phyloP scores from a whole-genome alignment of 2,888 invertebrate genomes.

The Pecten maximus region DNA sequence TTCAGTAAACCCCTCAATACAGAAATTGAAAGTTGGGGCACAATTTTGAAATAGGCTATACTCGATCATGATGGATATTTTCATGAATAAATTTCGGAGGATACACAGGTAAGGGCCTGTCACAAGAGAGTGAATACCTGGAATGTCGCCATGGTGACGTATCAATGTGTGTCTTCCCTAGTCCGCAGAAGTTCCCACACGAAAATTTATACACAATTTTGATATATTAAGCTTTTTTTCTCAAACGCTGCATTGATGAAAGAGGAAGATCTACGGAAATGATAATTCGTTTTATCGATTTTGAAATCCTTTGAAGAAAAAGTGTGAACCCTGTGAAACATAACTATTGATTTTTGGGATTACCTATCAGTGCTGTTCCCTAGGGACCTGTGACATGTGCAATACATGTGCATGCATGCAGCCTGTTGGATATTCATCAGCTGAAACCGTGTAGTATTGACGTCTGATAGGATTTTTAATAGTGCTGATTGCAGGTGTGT shows the following conservation, averaged over 20 bases:
- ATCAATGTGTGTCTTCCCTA: background rate
- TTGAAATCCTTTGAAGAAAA: conserved; percentile 20
- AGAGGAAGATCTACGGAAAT: conserved; percentile 9
- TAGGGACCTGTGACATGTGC: background rate
- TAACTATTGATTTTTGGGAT: background rate
- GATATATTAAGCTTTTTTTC: background rate
- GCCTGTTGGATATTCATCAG: background rate
- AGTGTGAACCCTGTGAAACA: background rate
- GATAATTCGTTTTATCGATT: conserved; percentile 2
- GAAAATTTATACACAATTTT: background rate
- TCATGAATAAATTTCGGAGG: conserved; percentile 17
- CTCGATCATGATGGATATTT: background rate
- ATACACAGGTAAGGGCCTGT: conserved; percentile 25
- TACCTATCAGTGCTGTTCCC: background rate
- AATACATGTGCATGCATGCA: background rate
- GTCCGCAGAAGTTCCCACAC: background rate
- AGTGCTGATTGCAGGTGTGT: conserved; percentile 20
- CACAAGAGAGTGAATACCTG: conserved; percentile 25
- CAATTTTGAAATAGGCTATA: conserved; percentile 30
- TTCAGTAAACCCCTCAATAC: background rate
- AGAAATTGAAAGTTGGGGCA: background rate
- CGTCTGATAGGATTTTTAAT: background rate
- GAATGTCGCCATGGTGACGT: conserved; percentile 9
- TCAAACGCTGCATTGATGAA: background rate
- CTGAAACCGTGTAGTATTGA: background rate